Conservation (phyloP, 1,140 invertebrate genomes). For the Drosophila teissieri region DNA sequence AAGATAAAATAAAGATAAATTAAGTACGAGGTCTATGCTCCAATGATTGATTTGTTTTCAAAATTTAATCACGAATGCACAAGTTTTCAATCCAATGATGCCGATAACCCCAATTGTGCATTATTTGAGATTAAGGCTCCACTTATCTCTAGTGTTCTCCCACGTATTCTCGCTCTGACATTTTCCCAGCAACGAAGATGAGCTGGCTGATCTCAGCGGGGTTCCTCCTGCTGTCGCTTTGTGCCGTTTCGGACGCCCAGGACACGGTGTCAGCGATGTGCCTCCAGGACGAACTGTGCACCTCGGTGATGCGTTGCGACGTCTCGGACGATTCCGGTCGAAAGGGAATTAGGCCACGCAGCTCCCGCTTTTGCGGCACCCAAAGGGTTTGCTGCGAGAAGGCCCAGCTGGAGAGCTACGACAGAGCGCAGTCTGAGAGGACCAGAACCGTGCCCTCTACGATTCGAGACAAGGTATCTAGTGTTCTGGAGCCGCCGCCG, state of each 20-base stretch:
- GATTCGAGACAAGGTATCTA: not conserved
- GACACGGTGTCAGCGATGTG: constrained; percentile 24
- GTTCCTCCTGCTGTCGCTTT: constrained; percentile 19
- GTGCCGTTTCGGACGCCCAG: constrained; percentile 13
- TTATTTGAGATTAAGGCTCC: constrained; percentile 5
- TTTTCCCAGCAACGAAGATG: not conserved
- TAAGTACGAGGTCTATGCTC: not conserved
- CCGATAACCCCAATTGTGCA: constrained; percentile 33
- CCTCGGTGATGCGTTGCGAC: constrained; percentile 42
- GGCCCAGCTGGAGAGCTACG: constrained; percentile 56
- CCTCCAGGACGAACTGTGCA: constrained; percentile 40
- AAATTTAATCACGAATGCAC: not conserved
- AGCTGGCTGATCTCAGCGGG: not conserved
- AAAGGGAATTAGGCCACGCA: constrained; percentile 42
- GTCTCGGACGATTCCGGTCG: constrained; percentile 57
- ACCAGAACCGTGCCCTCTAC: no score
- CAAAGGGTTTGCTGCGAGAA: constrained; percentile 51
- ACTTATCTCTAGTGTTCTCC: constrained; percentile 12
- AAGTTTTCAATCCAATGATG: not conserved
- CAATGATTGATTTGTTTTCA: not conserved
- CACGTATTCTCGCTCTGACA: constrained; percentile 6
- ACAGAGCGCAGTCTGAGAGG: constrained; percentile 9
- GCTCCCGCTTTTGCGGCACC: constrained; percentile 36
- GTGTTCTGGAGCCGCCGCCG: constrained; percentile 19
- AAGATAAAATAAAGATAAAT: no score